phyloP scores from a whole-genome alignment of 2,113 vertebrate genomes.

The Hyperopisus bebe region DNA sequence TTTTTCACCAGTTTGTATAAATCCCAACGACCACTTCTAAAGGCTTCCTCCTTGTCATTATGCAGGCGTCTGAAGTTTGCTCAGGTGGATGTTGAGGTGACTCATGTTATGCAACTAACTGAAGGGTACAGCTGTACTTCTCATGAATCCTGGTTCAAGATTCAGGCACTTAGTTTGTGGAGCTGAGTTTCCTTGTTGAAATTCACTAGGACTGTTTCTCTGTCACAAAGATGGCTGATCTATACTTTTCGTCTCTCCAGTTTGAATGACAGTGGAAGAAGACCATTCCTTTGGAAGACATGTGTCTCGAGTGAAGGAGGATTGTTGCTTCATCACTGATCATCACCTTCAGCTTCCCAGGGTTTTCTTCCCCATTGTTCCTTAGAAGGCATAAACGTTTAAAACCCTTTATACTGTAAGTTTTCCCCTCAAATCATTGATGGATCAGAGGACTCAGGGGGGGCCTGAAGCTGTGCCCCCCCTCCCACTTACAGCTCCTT shows the following conservation, averaged over 20 bases:
- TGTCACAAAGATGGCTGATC: neutral
- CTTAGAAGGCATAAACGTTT: neutral
- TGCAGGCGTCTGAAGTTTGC: neutral
- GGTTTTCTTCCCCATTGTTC: neutral
- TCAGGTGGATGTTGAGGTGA: neutral
- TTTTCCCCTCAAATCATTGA: conserved; percentile 12
- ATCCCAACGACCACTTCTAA: too few species aligned
- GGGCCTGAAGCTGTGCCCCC: neutral
- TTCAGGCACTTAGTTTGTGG: neutral
- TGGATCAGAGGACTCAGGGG: conserved; percentile 37
- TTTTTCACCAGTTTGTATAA: too few species aligned
- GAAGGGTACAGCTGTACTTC: neutral
- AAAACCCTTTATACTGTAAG: neutral
- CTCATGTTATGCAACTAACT: neutral
- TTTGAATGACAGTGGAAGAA: conserved; percentile 6
- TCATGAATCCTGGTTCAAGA: neutral
- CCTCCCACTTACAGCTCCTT: neutral
- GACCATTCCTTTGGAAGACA: neutral
- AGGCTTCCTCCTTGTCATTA: too few species aligned
- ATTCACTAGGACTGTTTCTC: neutral
- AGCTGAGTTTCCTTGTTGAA: neutral
- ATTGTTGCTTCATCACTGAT: conserved; percentile 2
- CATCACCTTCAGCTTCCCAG: neutral
- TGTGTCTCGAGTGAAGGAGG: neutral
- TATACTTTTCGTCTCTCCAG: neutral